Conservation (phyloP, 1,140 invertebrate species). For the Drosophila tropicalis region DNA sequence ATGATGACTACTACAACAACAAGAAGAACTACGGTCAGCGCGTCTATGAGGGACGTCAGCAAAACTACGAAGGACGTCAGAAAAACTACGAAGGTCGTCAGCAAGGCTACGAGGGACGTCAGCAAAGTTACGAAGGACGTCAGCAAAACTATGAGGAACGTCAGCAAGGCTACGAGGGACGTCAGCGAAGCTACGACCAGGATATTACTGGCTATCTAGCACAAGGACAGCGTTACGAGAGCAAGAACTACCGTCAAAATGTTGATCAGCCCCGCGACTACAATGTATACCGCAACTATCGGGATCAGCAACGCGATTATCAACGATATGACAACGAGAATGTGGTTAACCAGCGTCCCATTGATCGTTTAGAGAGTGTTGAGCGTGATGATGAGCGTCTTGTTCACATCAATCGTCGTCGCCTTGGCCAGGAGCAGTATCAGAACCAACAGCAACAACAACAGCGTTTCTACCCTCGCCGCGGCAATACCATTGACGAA, state of each 20-base stretch:
- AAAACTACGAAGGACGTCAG: neutral
- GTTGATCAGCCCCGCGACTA: neutral
- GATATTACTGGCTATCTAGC: neutral
- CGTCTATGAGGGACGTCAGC: neutral
- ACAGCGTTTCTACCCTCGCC: constrained; percentile 4
- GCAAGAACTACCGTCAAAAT: neutral
- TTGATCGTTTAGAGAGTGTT: constrained; percentile 45
- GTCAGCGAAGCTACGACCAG: neutral
- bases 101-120: neutral
- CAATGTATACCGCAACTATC: constrained; percentile 5
- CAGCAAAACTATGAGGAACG: neutral
- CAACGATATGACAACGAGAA: neutral
- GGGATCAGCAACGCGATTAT: constrained; percentile 3
- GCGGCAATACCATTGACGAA: constrained; percentile 5
- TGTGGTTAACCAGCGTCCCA: neutral
- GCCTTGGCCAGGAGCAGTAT: constrained; percentile 33
- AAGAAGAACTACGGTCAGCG: neutral
- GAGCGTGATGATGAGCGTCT: constrained; percentile 49
- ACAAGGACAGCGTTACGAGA: constrained; percentile 1
- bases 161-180: neutral
- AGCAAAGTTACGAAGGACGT: neutral
- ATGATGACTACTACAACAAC: neutral
- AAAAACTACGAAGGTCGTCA: neutral
- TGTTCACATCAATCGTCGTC: constrained; percentile 51
- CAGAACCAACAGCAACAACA: constrained; percentile 29